Conservation (phyloP, 1,140 invertebrate genomes). For the Drosophila mauritiana region DNA sequence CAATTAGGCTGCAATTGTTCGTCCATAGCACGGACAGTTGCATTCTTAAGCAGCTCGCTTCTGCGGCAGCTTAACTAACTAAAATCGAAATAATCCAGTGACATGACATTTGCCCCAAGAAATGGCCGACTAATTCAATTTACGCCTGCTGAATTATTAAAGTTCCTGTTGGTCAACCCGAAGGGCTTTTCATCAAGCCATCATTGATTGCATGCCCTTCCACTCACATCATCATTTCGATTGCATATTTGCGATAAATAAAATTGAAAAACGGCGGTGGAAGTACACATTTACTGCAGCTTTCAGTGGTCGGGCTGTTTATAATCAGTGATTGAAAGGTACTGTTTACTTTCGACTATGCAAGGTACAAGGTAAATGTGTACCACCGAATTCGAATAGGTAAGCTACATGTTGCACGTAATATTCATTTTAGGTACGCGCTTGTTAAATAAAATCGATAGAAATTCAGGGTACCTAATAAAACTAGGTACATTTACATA, state of each 20-base stretch:
- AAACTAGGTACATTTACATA: neutral
- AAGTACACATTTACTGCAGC: conserved; percentile 49
- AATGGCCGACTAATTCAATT: conserved; percentile 47
- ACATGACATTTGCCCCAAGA: conserved; percentile 35
- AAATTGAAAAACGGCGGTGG: conserved; percentile 72
- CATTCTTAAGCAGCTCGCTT: conserved; percentile 68
- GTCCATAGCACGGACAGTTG: conserved; percentile 66
- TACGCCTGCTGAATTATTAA: conserved; percentile 44
- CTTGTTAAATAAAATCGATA: neutral
- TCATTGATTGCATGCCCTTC: conserved; percentile 54
- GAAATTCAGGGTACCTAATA: neutral
- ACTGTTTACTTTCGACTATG: neutral
- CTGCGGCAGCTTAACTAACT: conserved; percentile 38
- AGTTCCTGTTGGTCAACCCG: conserved; percentile 16
- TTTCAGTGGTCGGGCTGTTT: neutral
- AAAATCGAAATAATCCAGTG: conserved; percentile 48
- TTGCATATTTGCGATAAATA: conserved; percentile 84
- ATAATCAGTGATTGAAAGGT: conserved; percentile 11
- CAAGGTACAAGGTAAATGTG: neutral
- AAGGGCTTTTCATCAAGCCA: conserved; percentile 18
- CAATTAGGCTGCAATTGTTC: conserved; percentile 83
- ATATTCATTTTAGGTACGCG: neutral
- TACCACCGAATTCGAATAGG: neutral
- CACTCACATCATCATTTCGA: conserved; percentile 79
- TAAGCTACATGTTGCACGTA: neutral